Conservation (phyloP, 2,113 vertebrate genomes). For the Coptodon bakossiorum region DNA sequence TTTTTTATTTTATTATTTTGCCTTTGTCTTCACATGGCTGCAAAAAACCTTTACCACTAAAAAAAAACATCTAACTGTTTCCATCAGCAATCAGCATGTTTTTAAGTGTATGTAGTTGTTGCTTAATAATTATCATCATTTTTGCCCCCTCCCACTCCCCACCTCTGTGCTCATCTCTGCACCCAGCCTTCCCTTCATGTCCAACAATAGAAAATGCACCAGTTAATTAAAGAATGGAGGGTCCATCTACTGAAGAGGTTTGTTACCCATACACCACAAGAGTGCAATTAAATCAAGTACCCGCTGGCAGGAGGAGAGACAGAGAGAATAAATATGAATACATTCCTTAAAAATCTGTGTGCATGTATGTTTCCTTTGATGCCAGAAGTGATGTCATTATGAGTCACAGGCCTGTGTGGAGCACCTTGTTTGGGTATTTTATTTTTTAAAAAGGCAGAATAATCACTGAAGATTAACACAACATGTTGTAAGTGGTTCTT, state of each 20-base stretch:
- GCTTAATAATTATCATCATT: neutral
- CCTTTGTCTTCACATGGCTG: neutral
- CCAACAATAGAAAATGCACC: neutral
- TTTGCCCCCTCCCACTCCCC: neutral
- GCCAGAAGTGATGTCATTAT: neutral
- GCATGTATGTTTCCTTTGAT: neutral
- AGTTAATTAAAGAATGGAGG: slow-evolving; percentile 7
- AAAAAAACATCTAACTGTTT: neutral
- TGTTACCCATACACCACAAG: slow-evolving; percentile 21
- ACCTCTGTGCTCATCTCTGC: neutral
- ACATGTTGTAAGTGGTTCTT: neutral
- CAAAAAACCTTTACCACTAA: neutral
- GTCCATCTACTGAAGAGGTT: slow-evolving; percentile 37
- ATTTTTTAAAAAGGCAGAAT: neutral
- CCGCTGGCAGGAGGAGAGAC: neutral
- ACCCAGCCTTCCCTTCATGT: neutral
- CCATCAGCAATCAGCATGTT: neutral
- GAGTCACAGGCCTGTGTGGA: neutral
- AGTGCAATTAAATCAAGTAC: slow-evolving; percentile 51
- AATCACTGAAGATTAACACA: neutral
- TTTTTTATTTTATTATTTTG: neutral
- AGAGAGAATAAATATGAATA: neutral
- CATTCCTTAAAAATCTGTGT: neutral
- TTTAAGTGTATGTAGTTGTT: neutral
- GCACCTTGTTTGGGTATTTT: neutral